Evolutionary conservation across 1,140 invertebrate species (phyloP).

Genomic region (Drosophila erecta): DNA sequence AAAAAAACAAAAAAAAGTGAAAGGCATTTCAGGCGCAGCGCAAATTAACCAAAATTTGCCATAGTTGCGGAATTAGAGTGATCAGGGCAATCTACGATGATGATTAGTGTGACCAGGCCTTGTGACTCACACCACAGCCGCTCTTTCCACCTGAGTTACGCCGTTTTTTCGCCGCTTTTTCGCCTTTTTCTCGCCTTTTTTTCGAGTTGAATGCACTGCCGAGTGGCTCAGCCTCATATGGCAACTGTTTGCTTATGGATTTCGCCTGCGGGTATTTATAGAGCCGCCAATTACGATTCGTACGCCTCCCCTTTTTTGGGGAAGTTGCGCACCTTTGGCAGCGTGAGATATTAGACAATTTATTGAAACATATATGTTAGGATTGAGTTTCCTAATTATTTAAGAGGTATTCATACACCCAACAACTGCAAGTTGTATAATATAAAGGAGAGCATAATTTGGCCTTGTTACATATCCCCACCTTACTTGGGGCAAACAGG

Average conservation of each 20-base stretch:
- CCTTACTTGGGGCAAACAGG: conserved; percentile 15
- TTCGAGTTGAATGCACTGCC: conserved; percentile 50
- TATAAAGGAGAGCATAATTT: no score
- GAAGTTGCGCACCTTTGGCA: neutral
- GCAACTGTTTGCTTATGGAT: conserved; percentile 11
- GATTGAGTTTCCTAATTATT: neutral
- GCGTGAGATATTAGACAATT: neutral
- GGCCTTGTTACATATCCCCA: neutral
- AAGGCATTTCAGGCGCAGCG: conserved; percentile 37
- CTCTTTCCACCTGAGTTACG: neutral
- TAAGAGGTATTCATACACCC: neutral
- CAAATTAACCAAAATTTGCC: conserved; percentile 70
- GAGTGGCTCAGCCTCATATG: conserved; percentile 21
- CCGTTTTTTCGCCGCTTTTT: neutral
- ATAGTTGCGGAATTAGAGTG: conserved; percentile 69
- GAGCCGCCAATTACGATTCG: conserved; percentile 6
- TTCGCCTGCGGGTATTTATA: conserved; percentile 12
- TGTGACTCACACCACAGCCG: conserved; percentile 8
- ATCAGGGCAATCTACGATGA: conserved; percentile 47
- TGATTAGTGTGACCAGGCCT: conserved; percentile 30
- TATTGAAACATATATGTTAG: neutral
- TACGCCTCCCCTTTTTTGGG: neutral
- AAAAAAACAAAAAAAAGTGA: conserved; percentile 43
- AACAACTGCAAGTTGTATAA: neutral
- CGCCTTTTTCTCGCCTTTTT: neutral